These are phyloP conservation scores for Rhopilema esculentum DNA, from an alignment of 30 jellyfish, hydroid and myxozoan genomes.

Conservation along the genomic window DNA sequence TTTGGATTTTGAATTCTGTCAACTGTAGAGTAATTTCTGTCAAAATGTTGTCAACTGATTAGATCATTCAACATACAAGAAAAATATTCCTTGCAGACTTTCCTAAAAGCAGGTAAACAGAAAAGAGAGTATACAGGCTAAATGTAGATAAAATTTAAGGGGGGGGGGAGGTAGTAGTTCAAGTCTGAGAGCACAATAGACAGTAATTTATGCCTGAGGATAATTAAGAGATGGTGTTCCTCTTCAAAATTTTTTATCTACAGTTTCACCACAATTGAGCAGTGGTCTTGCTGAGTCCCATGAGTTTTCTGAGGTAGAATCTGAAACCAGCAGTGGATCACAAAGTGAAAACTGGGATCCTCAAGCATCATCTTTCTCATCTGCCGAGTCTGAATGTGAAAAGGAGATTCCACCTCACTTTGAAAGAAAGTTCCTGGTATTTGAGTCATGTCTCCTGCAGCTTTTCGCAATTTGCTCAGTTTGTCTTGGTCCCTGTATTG, in stretches of 20 bases:
- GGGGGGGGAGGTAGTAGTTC: not conserved
- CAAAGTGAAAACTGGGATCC: slow-evolving; percentile 1
- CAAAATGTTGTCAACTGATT: not conserved
- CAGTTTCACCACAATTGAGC: not conserved
- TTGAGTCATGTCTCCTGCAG: slow-evolving; percentile 18
- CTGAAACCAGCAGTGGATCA: not conserved
- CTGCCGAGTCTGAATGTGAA: slow-evolving; percentile 1
- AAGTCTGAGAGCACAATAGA: too few relatives aligned
- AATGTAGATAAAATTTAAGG: not conserved
- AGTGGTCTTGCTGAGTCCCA: not conserved
- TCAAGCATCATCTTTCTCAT: not conserved
- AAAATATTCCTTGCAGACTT: not conserved
- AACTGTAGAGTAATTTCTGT: not conserved
- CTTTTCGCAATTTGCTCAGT: slow-evolving; percentile 7
- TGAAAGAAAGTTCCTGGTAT: slow-evolving; percentile 3
- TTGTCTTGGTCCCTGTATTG: slow-evolving; percentile 19
- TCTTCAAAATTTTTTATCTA: not conserved
- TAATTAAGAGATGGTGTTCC: slow-evolving; percentile 10
- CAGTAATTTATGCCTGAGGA: not conserved
- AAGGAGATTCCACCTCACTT: not conserved
- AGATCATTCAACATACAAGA: not conserved
- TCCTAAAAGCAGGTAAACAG: not conserved
- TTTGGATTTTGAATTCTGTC: not conserved
- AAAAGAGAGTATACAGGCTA: not conserved
- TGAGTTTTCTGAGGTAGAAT: not conserved